These are phyloP conservation scores for Pyrrhosoma nymphula DNA, from an alignment of 2,888 invertebrate species.

Conservation along the genomic window DNA sequence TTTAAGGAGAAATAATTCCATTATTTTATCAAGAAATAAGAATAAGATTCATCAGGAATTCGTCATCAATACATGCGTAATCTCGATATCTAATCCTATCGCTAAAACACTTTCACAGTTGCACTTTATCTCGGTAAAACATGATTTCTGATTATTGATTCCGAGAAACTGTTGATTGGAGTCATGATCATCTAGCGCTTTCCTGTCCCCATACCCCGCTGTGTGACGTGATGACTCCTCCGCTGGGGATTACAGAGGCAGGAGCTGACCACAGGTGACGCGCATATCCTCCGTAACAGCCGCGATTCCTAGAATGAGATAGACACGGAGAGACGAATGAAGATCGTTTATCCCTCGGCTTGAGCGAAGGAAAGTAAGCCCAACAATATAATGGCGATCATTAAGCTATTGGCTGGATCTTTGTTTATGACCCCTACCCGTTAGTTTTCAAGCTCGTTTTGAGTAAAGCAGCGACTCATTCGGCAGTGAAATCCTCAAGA, in stretches of 20 bases:
- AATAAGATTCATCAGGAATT: neutral
- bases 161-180: constrained; percentile 3
- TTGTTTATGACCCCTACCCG: too few relatives aligned
- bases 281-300: neutral
- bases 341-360: neutral
- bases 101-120: neutral
- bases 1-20: neutral
- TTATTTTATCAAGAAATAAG: neutral
- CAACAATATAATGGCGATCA: too few relatives aligned
- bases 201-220: neutral
- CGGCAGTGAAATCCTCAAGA: too few relatives aligned
- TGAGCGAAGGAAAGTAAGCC: neutral
- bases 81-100: neutral
- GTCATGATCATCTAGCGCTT: neutral
- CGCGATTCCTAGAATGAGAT: neutral
- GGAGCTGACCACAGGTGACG: neutral
- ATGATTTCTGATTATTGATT: neutral
- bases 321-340: neutral
- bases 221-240: neutral
- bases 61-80: neutral
- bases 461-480: too few relatives aligned
- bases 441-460: too few relatives aligned
- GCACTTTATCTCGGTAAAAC: neutral
- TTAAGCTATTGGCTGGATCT: too few relatives aligned
- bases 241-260: too few relatives aligned